phyloP scores from a whole-genome alignment of 30 jellyfish, hydroid and myxozoan species.

The Mastigias papua region DNA sequence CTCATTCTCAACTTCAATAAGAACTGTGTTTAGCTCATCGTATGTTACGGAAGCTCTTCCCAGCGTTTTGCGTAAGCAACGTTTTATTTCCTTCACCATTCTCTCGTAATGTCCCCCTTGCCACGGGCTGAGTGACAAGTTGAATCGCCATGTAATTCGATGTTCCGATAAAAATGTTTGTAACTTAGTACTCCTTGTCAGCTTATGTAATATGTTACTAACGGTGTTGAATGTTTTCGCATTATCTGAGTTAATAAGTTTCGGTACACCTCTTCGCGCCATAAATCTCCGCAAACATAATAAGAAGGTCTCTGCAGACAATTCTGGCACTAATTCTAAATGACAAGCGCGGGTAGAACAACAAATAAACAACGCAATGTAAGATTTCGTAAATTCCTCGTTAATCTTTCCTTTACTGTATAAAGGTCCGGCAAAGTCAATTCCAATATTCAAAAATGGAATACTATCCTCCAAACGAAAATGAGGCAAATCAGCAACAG shows the following conservation, averaged over 20 bases:
- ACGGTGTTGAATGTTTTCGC: conserved; percentile 40
- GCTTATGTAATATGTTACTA: not conserved
- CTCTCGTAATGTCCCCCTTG: conserved; percentile 69
- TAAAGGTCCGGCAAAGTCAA: not conserved
- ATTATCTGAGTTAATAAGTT: conserved; percentile 43
- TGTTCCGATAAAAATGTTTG: conserved; percentile 10
- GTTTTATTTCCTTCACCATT: conserved; percentile 29
- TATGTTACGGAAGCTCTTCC: not conserved
- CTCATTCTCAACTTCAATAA: conserved; percentile 17
- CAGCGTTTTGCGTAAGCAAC: conserved; percentile 38
- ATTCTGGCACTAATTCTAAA: conserved; percentile 72
- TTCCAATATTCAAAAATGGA: not conserved
- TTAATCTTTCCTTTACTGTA: not conserved
- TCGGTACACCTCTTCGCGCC: conserved; percentile 67
- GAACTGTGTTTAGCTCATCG: conserved; percentile 14
- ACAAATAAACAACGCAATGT: conserved; percentile 59
- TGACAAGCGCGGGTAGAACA: conserved; percentile 65
- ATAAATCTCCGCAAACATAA: conserved; percentile 49
- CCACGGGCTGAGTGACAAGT: conserved; percentile 53
- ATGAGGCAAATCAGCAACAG: too few species aligned
- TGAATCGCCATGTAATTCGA: conserved; percentile 43
- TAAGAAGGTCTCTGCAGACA: conserved; percentile 32
- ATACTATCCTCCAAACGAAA: not conserved
- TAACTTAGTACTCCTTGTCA: not conserved
- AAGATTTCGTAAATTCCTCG: not conserved